Base-by-base conservation (phyloP, 2,888 invertebrate genomes). In the Lobophora halterata region DNA sequence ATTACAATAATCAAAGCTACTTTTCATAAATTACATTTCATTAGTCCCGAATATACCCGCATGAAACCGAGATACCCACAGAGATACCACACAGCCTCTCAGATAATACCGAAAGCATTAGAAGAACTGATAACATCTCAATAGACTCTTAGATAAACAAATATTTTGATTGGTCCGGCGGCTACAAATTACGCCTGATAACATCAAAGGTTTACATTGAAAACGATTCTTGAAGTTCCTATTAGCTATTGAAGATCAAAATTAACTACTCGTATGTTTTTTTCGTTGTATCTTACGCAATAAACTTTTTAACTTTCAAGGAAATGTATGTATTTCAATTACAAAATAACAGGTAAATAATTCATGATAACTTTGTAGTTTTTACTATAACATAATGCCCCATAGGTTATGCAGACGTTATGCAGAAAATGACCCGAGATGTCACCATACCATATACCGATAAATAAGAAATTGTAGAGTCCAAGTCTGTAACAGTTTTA, bases 401-500 rank as follows among this genome's bases (percentile, higher is more conserved):
- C n/a, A n/a, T n/a, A n/a, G n/a, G n/a, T n/a, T n/a, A n/a, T 53
- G 52, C 46, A 33, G 48, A 39, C 56, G 57, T 63, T 56, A 59
- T 54, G 57, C 58, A 58, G 55, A 60, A 64, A 64, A 60, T 58
- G 58, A 58, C 60, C 55, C 58, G 48, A 38, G 57, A 55, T 64
- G 66, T 69, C 68, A 59, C 58, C 38, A 27, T 24, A 21, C 31
- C 9, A 52, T 69, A 63, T 71, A 63, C 55, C 54, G 46, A 61
- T 62, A 66, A n/a, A 65, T 65, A 67, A 58, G 41, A 60, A 65
- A 62, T 65, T 63, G 66, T 66, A 56, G 55, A 65, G 59, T 62
- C 63, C 58, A 68, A 68, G 72, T 77, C 75, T 74, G 72, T 76
- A 67, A 62, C 58, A 71, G 61, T 75, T 81, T 81, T 81, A 82